Evolutionary conservation across 2,113 vertebrate species (phyloP), one percentile per base, ranked within the genome.

Genomic region (Blennius ocellaris): DNA sequence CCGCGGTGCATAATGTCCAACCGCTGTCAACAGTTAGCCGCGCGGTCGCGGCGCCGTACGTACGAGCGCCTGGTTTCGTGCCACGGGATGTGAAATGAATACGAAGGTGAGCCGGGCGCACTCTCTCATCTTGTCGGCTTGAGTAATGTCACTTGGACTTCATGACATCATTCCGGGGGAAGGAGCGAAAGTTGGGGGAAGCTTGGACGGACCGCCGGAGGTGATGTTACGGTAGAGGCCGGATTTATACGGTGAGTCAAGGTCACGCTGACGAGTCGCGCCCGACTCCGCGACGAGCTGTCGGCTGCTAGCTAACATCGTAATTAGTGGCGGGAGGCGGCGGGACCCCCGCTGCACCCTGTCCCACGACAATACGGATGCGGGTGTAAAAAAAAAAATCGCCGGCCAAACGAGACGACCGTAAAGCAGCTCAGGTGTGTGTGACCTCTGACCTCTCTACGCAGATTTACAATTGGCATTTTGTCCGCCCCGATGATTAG

Each of bases 71-170:
- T 71, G 78, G 77, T 85, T 78, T 78, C 54, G 79, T 80, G 81
- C 82, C 84, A 80, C 67, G 47, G 79, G 82, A 88, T 80, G 84
- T 86, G 84, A 75, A 80, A 87, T 72, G 78, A 85, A 87, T 78
- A 81, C 65, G 82, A 80, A 88, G 81, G 87, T 89, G 89, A 88
- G 82, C 77, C 50, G 78, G 75, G 73, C 70, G 81, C 84, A 74
- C 78, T 87, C 84, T 67, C 78, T 75, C n/a, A 77, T 84, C 84
- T 73, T 81, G 81, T 85, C 84, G 62, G 71, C 14, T 87, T 88
- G 83, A 90, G 85, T 90, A 89, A 92, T 90, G 88, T 84, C 78
- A 90, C 75, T 83, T 81, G 83, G 82, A 69, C 84, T 88, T 82
- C 75, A 76, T 90, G 87, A 89, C 85, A 89, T 90, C 87, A 90